Evolutionary conservation across 2,797 vertebrate genomes (phyloP), one percentile per base, ranked within the genome.

Genomic region (Sebastolobus alascanus): DNA sequence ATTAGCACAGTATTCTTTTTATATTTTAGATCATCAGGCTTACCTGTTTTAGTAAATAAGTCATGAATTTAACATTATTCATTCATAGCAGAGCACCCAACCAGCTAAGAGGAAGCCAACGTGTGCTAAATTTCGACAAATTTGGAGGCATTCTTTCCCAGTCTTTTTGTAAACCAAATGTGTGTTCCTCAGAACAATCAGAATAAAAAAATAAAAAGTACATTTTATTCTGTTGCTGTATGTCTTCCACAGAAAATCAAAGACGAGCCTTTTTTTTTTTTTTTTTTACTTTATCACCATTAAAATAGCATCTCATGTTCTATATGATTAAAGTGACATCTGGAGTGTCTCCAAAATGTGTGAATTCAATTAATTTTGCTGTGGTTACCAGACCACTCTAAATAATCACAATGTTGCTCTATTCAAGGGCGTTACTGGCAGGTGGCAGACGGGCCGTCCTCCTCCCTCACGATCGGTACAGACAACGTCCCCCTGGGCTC

Each of bases 391-490:
- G 16, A 58, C 61, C 71, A 4, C 56, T 58, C 13, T 65, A 50
- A 73, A n/a, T 73, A 27, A 38, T 65, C 13, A 20, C 11, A 8
- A 20, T 83, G 55, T 64, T 58, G 9, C 8, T 80, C 27, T 90
- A 5, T 86, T 78, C 3, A 81, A 99, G 98, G 97, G 6, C 96
- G 93, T 7, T 99, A 97, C 90, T 99, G 97, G 98, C 98, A 99
- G 94, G 96, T 98, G 83, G 96, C 97, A 75, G 98, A 96, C 1
- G 97, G 98, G 0, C 95, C 98, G 0, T 92, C 94, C 2, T 98
- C 97, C 11, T 94, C 83, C 37, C 95, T 99, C 66, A 94, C 94
- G 43, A 94, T 99, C 20, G 93, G 92, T 13, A 99, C 98, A 16
- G 95, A 92, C 9, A 95, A 95, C 4, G 69, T 97, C 2, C 81